These are phyloP conservation scores for Onychostruthus taczanowskii DNA, from an alignment of 2,113 vertebrate species.

Conservation along the genomic window DNA sequence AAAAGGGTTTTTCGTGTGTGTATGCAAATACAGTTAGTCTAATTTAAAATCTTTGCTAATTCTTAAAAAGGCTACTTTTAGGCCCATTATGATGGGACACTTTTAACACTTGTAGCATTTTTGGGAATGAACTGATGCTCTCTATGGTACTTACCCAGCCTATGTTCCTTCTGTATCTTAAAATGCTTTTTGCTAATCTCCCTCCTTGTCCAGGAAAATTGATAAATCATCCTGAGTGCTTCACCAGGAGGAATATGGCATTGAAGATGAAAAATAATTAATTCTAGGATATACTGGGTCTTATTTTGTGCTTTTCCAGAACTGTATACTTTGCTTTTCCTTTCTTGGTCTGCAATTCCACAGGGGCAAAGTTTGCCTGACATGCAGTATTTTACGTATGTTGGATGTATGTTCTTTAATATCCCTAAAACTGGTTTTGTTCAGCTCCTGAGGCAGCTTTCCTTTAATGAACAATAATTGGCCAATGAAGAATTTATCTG, in stretches of 20 bases:
- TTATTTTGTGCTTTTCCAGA: neutral
- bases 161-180: neutral
- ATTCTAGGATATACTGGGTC: neutral
- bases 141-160: neutral
- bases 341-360: neutral
- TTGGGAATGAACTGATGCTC: neutral
- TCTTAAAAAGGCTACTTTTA: neutral
- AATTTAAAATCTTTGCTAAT: neutral
- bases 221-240: neutral
- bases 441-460: neutral
- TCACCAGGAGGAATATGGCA: neutral
- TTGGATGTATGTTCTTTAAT: neutral
- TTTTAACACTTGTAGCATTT: neutral
- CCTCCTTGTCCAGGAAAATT: neutral
- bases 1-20: accelerated
- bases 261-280: neutral
- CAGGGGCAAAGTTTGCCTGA: neutral
- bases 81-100: neutral
- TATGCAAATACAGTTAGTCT: neutral
- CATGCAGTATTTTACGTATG: neutral
- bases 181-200: neutral
- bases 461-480: neutral
- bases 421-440: neutral
- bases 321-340: neutral
- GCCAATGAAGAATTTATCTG: neutral